Base-by-base conservation (phyloP, 37 sponge, comb jelly and placozoan species). In the Beroe forskalii region DNA sequence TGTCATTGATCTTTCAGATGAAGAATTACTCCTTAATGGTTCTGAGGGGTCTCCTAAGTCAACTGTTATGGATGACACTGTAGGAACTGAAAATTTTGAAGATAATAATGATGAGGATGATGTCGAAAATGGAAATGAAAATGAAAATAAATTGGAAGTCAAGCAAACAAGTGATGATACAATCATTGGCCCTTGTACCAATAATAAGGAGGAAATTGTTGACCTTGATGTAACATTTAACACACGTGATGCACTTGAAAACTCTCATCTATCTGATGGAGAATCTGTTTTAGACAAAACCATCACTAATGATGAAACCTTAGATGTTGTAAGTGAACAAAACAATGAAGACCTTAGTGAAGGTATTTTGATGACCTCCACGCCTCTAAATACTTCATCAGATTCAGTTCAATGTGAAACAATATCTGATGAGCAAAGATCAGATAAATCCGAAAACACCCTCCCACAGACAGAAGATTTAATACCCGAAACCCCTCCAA, bases 171-270 rank as follows among this genome's bases (percentile, higher is more conserved):
- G 4, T 63, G 66, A 63, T 22, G 72, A 69, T 2, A 32, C 72
- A 14, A 27, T 69, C 2, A 30, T 28, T 4, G 25, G 28, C 25
- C 20, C 66, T 4, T 30, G 20, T 36, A 36, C 72, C 32, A 17
- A 48, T 48, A 12, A 48, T 48, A 12, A 17, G 55, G 72, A 69
- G 12, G 72, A 69, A 69, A 1, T 69, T 69, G 72, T 69, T 32
- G 72, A 69, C 19, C 72, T 69, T 28, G 38, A 69, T 69, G 38
- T 69, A 2, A 69, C 72, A 69, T 36, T 69, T 2, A 69, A 69
- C 17, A 69, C 72, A 2, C 2, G 72, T 3, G 39, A 32, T 69
- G 2, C 39, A 4, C 9, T 69, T 36, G 72, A 69, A 32, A 8
- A 27, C 4, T 36, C 72, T 69, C 1, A 48, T 48, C 12, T 17